Base-by-base conservation (phyloP, 2,113 vertebrate species). In the Terrapene triunguis region DNA sequence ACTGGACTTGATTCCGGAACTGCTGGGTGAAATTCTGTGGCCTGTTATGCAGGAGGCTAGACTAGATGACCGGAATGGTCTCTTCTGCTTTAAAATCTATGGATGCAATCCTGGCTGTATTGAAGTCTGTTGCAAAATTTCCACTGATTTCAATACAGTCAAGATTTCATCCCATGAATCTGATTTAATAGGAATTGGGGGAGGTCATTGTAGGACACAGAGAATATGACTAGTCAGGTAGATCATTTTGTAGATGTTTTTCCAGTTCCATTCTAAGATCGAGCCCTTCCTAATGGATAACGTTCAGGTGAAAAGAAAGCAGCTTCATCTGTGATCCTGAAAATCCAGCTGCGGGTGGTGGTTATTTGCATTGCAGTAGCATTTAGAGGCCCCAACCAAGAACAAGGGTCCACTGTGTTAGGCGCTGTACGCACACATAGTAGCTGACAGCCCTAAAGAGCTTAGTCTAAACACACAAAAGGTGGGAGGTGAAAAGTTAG, bases 101-200 rank as follows among this genome's bases (percentile, higher is more conserved):
- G 51, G 84, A 42, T 76, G 62, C 29, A 38, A 54, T 74, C 35
- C n/a, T 42, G 25, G 50, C n/a, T 74, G 7, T 85, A 42, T 50
- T 74, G 84, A 86, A 44, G 27, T 38, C 54, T 47, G 57, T 17
- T 19, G 29, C 27, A 38, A 24, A 78, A 44, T 24, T 72, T 29
- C 82, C 57, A 9, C 48, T 54, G 54, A 0, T 4, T 42, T 80
- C 48, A 85, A 62, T 50, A 90, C 90, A 95, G 84, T 69, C 79
- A 86, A 4, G 3, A 0, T 25, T 94, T 90, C 13, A 47, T 24
- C 57, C 38, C 32, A 27, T 16, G 14, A 90, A 27, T 59, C 42
- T 89, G 57, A 74, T 82, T 94, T 95, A 85, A 81, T 82, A 47
- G 72, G 88, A 89, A 69, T 85, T 88, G 86, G 78, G 48, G 57